Evolutionary conservation across 1,140 invertebrate species (phyloP).

Genomic region (Myzus persicae): DNA sequence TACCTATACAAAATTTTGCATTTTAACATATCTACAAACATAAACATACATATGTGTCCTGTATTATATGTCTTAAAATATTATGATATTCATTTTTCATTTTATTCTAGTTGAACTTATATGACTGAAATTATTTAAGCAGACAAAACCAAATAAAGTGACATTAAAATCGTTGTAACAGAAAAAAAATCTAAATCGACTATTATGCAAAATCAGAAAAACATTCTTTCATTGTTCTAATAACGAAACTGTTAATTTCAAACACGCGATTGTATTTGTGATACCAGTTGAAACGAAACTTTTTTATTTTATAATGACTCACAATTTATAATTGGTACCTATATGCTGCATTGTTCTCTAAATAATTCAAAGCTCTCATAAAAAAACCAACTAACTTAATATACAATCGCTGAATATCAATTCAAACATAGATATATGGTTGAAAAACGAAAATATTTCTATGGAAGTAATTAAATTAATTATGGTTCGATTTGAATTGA

Average conservation of each 20-base stretch:
- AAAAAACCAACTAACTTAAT: background rate
- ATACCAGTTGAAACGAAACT: slow-evolving; percentile 39
- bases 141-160: background rate
- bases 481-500: background rate
- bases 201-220: slow-evolving; percentile 44
- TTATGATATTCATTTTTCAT: background rate
- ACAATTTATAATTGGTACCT: background rate
- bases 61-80: no score
- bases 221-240: slow-evolving; percentile 40
- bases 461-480: background rate
- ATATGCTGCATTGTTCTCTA: background rate
- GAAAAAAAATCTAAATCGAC: background rate
- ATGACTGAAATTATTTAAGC: background rate
- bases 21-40: no score
- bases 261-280: slow-evolving; percentile 46
- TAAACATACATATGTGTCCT: no score
- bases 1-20: background rate
- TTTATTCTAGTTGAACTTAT: background rate
- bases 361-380: background rate
- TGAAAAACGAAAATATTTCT: background rate
- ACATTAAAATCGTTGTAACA: background rate
- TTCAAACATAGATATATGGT: background rate
- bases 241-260: slow-evolving; percentile 41
- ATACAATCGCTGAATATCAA: background rate
- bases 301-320: slow-evolving; percentile 45